These are phyloP conservation scores for Choloepus hoffmanni DNA, from an alignment of 2,113 vertebrate species.

Conservation along the genomic window DNA sequence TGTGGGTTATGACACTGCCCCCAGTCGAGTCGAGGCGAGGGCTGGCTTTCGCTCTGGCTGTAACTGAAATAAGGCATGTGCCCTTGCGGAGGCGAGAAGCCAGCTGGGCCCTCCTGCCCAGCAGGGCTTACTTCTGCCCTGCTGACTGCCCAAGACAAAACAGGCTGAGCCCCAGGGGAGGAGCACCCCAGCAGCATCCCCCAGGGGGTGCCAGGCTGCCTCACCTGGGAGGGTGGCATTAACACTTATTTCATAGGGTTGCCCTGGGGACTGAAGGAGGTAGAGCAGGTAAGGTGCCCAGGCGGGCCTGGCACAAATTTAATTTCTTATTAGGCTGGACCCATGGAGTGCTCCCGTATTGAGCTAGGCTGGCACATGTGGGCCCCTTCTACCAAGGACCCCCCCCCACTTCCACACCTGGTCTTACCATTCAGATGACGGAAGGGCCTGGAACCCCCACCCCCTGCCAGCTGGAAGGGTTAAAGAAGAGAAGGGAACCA, in stretches of 20 bases:
- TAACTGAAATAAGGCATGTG: no score
- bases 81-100: background rate
- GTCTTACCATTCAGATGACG: background rate
- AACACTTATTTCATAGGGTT: background rate
- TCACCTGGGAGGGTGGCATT: background rate
- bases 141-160: no score
- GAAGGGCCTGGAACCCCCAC: background rate
- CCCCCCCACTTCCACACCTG: background rate
- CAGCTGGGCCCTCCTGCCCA: background rate
- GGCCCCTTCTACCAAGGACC: background rate
- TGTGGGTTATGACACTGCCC: fast-evolving
- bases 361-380: background rate
- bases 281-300: background rate
- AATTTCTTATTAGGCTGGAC: background rate
- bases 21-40: background rate
- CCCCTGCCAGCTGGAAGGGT: background rate
- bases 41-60: no score
- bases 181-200: no score
- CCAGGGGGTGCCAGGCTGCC: background rate
- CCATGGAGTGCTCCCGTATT: background rate
- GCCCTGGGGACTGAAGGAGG: background rate
- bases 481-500: background rate
- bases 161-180: no score
- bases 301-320: background rate
- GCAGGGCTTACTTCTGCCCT: no score